A percentile compares a stretch with the other conserved stretches of the same genome.
These are phyloP conservation scores for Desmophyllum pertusum DNA, from an alignment of 92 coral and sea anemone genomes.

Conservation along the genomic window DNA sequence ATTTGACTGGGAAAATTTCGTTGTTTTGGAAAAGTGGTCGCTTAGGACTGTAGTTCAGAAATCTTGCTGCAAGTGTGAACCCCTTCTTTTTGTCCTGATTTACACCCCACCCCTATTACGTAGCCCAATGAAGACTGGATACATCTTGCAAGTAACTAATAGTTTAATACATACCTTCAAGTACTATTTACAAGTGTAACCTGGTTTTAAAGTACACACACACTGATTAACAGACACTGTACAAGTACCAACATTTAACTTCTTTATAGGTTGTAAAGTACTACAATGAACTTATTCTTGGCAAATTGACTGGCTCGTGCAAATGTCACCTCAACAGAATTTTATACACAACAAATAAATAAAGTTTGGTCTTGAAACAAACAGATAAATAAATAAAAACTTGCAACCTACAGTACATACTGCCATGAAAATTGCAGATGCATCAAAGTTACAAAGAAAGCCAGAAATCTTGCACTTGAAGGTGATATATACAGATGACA, in stretches of 20 bases:
- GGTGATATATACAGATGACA: neutral
- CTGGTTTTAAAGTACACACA: neutral
- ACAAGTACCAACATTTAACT: neutral
- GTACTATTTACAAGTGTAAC: constrained; percentile 16
- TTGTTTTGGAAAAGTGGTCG: too few species aligned
- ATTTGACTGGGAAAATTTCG: too few species aligned
- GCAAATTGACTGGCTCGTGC: neutral
- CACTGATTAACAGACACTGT: neutral
- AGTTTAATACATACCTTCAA: constrained; percentile 2
- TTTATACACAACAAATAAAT: constrained; percentile 17
- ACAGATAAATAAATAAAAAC: neutral
- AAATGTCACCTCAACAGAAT: neutral
- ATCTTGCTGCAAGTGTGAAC: too few species aligned
- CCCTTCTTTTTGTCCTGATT: too few species aligned
- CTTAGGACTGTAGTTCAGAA: too few species aligned
- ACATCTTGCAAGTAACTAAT: constrained; percentile 6
- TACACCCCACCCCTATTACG: too few species aligned
- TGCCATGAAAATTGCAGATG: neutral
- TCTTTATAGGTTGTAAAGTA: neutral
- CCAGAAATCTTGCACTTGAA: neutral
- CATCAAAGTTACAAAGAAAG: neutral
- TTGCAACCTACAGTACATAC: neutral
- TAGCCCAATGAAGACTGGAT: neutral
- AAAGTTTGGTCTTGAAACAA: too few species aligned
- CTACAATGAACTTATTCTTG: neutral